Base-by-base conservation (phyloP, 2,113 vertebrate species). In the Cyanistes caeruleus region DNA sequence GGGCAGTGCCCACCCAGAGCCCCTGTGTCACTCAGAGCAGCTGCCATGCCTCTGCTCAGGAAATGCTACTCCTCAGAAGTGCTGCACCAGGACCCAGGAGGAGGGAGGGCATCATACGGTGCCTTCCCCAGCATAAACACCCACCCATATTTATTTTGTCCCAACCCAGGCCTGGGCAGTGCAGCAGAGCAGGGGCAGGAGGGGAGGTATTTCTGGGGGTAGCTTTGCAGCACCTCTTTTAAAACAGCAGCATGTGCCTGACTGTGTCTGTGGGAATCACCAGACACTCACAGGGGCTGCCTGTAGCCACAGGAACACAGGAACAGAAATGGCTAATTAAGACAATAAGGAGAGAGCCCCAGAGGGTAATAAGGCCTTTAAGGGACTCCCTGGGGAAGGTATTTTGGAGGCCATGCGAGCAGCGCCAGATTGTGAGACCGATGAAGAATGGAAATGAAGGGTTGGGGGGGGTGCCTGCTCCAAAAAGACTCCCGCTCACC, bases 311-410 rank as follows among this genome's bases (percentile, higher is more conserved):
- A 77, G 55, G 70, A 93, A 82, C 60, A 75, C 43, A 46, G 79
- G 70, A 92, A 68, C 0, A 0, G 55, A 91, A 91, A 49, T 55
- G 87, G 75, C 78, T 87, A 91, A 96, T 97, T 94, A 96, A 96
- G 91, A 96, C 87, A 90, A 86, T 2, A 48, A 31, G 37, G 33
- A 93, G 20, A 92, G 51, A 95, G 59, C 30, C 84, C 58, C 78
- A 83, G 93, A 93, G 1, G 5, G 53, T 85, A 94, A 76, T 94
- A 95, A 96, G 93, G 94, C 91, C 87, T 95, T 95, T 84, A 84
- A 82, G 70, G 46, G 69, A 78, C 93, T 85, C 84, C 33, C 43
- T 5, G 67, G 87, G 89, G 77, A 95, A 75, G 73, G 46, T 79
- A 49, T 79, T 89, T 95, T 0, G 1, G 89, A 79, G 77, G 74